These are phyloP conservation scores for Scatophagus argus DNA, from an alignment of 2,113 vertebrate species.

Conservation along the genomic window DNA sequence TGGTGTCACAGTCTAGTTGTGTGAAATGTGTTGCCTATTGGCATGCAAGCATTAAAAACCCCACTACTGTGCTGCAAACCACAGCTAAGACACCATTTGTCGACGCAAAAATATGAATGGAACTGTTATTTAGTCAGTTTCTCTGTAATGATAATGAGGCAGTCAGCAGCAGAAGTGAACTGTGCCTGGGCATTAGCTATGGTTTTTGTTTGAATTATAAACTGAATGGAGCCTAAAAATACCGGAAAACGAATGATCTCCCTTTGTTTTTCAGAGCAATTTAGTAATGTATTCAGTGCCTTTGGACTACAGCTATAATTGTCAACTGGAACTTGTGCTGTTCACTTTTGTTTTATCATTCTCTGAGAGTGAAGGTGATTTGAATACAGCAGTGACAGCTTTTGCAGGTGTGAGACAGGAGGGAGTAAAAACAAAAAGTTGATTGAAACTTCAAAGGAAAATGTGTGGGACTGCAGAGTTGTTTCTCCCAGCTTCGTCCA, in stretches of 20 bases:
- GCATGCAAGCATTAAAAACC: background rate
- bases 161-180: background rate
- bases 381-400: constrained; percentile 6
- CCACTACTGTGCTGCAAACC: constrained; percentile 1
- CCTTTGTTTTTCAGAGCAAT: background rate
- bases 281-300: constrained; percentile 24
- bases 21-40: constrained; percentile 4
- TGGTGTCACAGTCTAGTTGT: constrained; percentile 18
- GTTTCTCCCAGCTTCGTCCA: constrained; percentile 1
- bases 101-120: constrained; percentile 20
- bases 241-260: background rate
- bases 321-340: background rate
- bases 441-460: constrained; percentile 3
- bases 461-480: background rate
- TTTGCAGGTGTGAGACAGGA: background rate
- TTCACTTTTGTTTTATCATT: constrained; percentile 11
- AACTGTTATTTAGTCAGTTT: background rate
- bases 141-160: constrained; percentile 23
- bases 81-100: background rate
- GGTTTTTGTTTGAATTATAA: constrained; percentile 23
- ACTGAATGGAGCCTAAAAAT: constrained; percentile 18
- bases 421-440: background rate
- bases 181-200: background rate
- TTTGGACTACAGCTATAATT: constrained; percentile 16
- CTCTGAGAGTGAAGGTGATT: background rate